phyloP scores from a whole-genome alignment of 2,888 invertebrate genomes.

The Himalopsyche tibetana region DNA sequence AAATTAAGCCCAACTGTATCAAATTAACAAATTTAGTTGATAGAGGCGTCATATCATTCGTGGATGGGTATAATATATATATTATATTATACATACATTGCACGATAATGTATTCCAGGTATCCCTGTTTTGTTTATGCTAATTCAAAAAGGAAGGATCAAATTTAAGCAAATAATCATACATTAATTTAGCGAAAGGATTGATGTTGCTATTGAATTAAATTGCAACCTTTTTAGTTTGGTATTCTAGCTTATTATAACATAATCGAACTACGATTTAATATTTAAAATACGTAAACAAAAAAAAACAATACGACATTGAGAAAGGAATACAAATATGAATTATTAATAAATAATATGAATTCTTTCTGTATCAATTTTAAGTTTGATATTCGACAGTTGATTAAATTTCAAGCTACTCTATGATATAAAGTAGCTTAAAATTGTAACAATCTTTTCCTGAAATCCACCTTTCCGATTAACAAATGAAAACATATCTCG shows the following conservation, averaged over 20 bases:
- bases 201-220: slow-evolving; percentile 9
- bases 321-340: too few species aligned
- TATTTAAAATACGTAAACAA: too few species aligned
- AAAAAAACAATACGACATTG: too few species aligned
- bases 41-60: slow-evolving; percentile 57
- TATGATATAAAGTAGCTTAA: slow-evolving; percentile 30
- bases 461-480: too few species aligned
- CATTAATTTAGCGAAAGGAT: slow-evolving; percentile 9
- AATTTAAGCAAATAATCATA: slow-evolving; percentile 34
- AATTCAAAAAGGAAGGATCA: slow-evolving; percentile 28
- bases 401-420: background rate
- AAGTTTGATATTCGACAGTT: too few species aligned
- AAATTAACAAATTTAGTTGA: slow-evolving; percentile 60
- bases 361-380: too few species aligned
- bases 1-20: slow-evolving; percentile 60
- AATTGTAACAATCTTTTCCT: too few species aligned
- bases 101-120: slow-evolving; percentile 5
- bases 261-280: too few species aligned
- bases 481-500: too few species aligned
- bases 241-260: too few species aligned
- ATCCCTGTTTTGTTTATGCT: slow-evolving; percentile 26
- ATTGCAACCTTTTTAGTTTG: background rate
- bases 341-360: too few species aligned
- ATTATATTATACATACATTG: background rate
- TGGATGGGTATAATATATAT: slow-evolving; percentile 2